These are phyloP conservation scores for Nymphalis urticae DNA, from an alignment of 2,888 invertebrate genomes.

Conservation along the genomic window DNA sequence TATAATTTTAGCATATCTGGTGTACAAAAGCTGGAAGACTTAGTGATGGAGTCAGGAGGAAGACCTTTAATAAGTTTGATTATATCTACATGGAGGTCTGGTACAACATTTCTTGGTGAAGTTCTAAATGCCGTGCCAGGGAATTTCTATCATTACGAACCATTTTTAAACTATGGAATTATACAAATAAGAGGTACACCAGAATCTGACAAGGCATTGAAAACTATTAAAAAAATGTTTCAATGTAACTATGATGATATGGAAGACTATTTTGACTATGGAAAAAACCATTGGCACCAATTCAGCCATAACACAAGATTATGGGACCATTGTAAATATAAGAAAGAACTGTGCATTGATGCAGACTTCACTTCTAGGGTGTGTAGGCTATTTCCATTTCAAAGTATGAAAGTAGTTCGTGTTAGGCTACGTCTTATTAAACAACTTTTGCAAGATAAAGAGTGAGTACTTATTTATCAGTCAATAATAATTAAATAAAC, in stretches of 20 bases:
- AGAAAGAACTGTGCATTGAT: constrained; percentile 75
- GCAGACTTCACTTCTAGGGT: constrained; percentile 86
- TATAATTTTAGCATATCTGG: constrained; percentile 67
- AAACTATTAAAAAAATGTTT: constrained; percentile 86
- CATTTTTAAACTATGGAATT: constrained; percentile 90
- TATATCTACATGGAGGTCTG: constrained; percentile 94
- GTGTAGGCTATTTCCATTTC: constrained; percentile 92
- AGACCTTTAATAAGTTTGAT: constrained; percentile 88
- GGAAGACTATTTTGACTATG: constrained; percentile 89
- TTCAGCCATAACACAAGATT: constrained; percentile 92
- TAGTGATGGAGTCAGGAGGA: constrained; percentile 86
- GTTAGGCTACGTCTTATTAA: constrained; percentile 87
- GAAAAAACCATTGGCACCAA: constrained; percentile 88
- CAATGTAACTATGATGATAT: constrained; percentile 89
- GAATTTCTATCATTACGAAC: constrained; percentile 95
- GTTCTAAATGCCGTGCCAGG: constrained; percentile 91
- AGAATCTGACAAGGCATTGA: constrained; percentile 84
- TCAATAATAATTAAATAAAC: not conserved
- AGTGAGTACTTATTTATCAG: constrained; percentile 74
- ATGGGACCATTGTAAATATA: constrained; percentile 89
- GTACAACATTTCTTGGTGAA: constrained; percentile 94
- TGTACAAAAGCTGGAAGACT: constrained; percentile 83
- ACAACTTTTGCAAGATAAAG: constrained; percentile 85
- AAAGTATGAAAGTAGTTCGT: constrained; percentile 93
- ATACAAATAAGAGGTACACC: constrained; percentile 90